phyloP scores from a whole-genome alignment of 1,140 invertebrate species.

The Hypsibius dujardini region DNA sequence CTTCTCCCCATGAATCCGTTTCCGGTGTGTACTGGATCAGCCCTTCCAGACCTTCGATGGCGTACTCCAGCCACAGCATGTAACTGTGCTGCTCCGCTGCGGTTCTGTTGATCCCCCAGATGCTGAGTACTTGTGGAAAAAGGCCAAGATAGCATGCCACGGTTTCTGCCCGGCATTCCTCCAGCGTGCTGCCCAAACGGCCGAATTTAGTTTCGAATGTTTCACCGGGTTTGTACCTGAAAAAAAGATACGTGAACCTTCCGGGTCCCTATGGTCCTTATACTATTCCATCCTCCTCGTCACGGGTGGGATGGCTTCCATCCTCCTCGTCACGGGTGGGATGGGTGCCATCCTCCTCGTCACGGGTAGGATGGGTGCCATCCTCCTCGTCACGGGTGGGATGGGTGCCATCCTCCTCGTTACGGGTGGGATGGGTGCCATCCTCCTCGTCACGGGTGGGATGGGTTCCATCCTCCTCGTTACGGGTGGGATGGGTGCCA shows the following conservation, averaged over 20 bases:
- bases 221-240: slow-evolving; percentile 60
- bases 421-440: too few relatives aligned
- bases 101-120: background rate
- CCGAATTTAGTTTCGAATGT: slow-evolving; percentile 80
- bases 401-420: too few relatives aligned
- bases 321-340: too few relatives aligned
- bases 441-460: too few relatives aligned
- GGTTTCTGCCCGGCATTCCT: slow-evolving; percentile 86
- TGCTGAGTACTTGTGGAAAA: background rate
- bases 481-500: background rate
- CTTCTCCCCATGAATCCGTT: slow-evolving; percentile 34
- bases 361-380: too few relatives aligned
- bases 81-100: background rate
- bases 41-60: background rate
- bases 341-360: too few relatives aligned
- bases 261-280: background rate
- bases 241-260: background rate
- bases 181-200: slow-evolving; percentile 65
- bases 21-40: background rate
- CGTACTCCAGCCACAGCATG: background rate
- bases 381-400: too few relatives aligned
- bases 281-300: background rate
- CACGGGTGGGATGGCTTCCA: background rate
- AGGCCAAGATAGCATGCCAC: slow-evolving; percentile 44
- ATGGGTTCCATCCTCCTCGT: too few relatives aligned